phyloP scores from a whole-genome alignment of 2,888 invertebrate genomes.

The Drosophila borborema region DNA sequence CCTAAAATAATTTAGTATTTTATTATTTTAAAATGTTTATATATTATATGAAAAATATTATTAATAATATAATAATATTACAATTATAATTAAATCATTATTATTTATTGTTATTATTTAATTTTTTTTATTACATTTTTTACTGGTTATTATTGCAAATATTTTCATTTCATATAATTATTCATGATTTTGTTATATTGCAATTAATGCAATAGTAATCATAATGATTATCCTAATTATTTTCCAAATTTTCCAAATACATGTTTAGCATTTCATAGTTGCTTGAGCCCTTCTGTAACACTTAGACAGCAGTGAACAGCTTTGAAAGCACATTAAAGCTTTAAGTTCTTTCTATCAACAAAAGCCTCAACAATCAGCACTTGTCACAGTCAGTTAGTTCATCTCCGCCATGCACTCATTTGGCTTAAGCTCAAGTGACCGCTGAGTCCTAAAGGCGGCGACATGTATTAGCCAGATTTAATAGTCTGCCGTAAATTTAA shows the following conservation, averaged over 20 bases:
- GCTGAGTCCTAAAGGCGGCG: background rate
- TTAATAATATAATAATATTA: too few relatives aligned
- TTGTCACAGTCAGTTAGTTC: background rate
- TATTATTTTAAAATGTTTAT: too few relatives aligned
- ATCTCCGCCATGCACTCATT: background rate
- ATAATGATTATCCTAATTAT: too few relatives aligned
- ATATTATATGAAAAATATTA: too few relatives aligned
- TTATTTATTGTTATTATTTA: too few relatives aligned
- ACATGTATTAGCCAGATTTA: background rate
- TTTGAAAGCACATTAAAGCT: background rate
- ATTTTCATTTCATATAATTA: background rate
- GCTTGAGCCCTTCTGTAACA: background rate
- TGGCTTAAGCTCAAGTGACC: background rate
- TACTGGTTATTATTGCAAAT: too few relatives aligned
- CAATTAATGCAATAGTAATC: too few relatives aligned
- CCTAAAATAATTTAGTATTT: too few relatives aligned
- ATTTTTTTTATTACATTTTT: too few relatives aligned
- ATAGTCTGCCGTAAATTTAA: background rate
- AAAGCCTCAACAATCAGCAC: background rate
- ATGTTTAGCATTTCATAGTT: background rate
- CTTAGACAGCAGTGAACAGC: background rate
- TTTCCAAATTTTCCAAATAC: too few relatives aligned
- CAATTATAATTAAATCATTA: too few relatives aligned
- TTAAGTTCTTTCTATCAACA: background rate
- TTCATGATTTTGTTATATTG: too few relatives aligned